Base-by-base conservation (phyloP, 2,888 invertebrate species). In the Catocala sponsa region DNA sequence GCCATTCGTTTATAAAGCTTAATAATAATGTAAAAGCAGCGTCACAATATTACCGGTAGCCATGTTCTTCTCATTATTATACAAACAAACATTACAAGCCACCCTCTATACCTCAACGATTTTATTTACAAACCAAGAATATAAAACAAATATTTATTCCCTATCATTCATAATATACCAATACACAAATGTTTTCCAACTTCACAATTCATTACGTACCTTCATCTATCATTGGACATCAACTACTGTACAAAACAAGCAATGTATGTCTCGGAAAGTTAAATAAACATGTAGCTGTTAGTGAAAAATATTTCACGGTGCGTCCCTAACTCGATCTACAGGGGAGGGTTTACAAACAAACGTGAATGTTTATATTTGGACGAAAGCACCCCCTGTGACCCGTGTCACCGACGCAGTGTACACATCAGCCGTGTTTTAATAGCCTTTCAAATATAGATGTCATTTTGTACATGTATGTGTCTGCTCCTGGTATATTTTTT, bases 311-410 rank as follows among this genome's bases (percentile, higher is more conserved):
- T 38, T 47, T 42, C 10, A 33, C 5, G 43, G 44, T 38, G 33
- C 25, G 33, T 35, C 42, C 35, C 49, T 11, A 42, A 42, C 42
- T 46, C 43, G 25, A 38, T 13, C 13, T 51, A 59, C 59, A 47
- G 74, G 59, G 63, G 54, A 73, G 53, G 62, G 62, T 56, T 54
- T 59, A 50, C 52, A 61, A 57, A 72, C 64, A 61, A 49, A 60
- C 56, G 46, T 15, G 46, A 65, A 70, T 74, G 71, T 70, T 74
- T 74, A 76, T 76, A 62, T 73, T 67, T 74, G 62, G 60, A 59
- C 55, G 41, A 48, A 51, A 49, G 46, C 61, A 42, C 47, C 65
- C 70, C 55, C 42, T 43, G 54, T 41, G 62, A 60, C 74, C 74
- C 64, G 50, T 53, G 77, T 70, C 77, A 56, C 42, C 47, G 42